These are phyloP conservation scores for Gymnosoma rotundatum DNA, from an alignment of 2,888 invertebrate species.

Conservation along the genomic window DNA sequence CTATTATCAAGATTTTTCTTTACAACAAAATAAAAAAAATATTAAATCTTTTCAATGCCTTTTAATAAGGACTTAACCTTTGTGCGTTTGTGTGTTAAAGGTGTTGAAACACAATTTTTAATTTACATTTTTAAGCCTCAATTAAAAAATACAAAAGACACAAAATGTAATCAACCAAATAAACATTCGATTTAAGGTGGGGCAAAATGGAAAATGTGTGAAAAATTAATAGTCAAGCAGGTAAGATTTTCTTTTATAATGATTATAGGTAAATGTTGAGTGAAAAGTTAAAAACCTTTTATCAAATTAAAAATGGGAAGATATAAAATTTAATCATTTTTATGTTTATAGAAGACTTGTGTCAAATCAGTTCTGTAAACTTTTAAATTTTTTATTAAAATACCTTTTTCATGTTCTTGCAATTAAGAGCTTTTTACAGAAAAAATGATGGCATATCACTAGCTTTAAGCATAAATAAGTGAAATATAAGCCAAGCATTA, in stretches of 20 bases:
- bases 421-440: no score
- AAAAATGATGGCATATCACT: no score
- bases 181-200: background rate
- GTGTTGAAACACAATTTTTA: slow-evolving; percentile 8
- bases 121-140: slow-evolving; percentile 23
- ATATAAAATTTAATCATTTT: background rate
- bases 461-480: no score
- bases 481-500: no score
- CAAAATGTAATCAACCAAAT: slow-evolving; percentile 8
- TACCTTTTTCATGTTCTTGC: no score
- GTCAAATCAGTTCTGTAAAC: no score
- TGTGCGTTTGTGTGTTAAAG: background rate
- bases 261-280: background rate
- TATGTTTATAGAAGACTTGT: no score
- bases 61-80: slow-evolving; percentile 15
- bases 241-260: no score
- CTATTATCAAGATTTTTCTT: slow-evolving; percentile 7
- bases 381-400: no score
- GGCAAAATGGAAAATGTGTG: no score
- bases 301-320: background rate
- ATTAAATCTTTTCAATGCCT: background rate
- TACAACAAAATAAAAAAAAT: background rate
- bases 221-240: background rate
- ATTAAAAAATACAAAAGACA: slow-evolving; percentile 35
- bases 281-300: slow-evolving; percentile 14